Base-by-base conservation (phyloP, 2,888 invertebrate genomes). In the Ecdyonurus torrentis region DNA sequence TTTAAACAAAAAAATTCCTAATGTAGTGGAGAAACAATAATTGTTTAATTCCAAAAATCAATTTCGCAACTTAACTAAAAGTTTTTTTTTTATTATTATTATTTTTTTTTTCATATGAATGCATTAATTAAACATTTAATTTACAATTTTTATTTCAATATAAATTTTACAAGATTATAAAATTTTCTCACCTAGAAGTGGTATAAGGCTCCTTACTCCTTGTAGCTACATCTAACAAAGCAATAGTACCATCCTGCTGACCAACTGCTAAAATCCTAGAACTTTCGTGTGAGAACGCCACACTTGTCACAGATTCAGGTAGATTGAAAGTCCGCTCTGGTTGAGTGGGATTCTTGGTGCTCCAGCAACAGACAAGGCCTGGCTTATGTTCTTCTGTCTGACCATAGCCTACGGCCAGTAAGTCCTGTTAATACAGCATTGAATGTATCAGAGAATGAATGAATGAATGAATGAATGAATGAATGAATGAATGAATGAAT, bases 361-460 rank as follows among this genome's bases (percentile, higher is more conserved):
- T 87, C 91, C 91, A 91, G 64, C 90, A 73, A 67, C 85, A 81
- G 1, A 91, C 79, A 52, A 84, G 70, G 0, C 91, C 91, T 1
- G 73, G 73, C n/a, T 74, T 74, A 7, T 18, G 5, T 0, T 75
- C 73, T 25, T 82, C 80, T 0, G 78, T 76, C 69, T 83, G 81
- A 0, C 88, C 89, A 70, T 91, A 88, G 15, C 82, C 86, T 0
- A 86, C 86, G 0, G 89, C 90, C 52, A 91, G 70, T 5, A 92
- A 79, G 68, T 87, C 85, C 10, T 78, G 74, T 19, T 15, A 59
- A 59, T 55, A 37, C 15, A 15, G 15, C 37, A 5, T 37, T 37
- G n/a, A 10, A 37, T 37, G 37, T 37, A 37, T 15, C 15, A 15
- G 37, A 15, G n/a, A n/a, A n/a, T n/a, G n/a, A n/a, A n/a, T n/a